Evolutionary conservation across 2,113 vertebrate genomes (phyloP).

Genomic region (Gadus macrocephalus): DNA sequence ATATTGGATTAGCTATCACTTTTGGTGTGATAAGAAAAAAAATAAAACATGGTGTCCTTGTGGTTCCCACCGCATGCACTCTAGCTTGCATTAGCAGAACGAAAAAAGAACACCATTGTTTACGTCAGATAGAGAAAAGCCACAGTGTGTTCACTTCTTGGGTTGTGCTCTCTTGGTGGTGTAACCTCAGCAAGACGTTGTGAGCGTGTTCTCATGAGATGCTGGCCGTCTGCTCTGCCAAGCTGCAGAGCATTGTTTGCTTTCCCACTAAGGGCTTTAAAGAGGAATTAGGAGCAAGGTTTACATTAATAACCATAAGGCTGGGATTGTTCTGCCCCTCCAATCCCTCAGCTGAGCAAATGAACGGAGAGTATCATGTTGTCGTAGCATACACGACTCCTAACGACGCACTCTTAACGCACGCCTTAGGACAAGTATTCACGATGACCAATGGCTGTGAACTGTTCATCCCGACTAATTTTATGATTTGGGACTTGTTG

Average conservation of each 20-base stretch:
- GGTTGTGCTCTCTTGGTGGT: constrained; percentile 18
- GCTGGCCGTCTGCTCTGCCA: constrained; percentile 36
- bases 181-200: constrained; percentile 39
- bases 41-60: constrained; percentile 62
- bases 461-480: constrained; percentile 48
- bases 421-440: constrained; percentile 40
- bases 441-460: constrained; percentile 43
- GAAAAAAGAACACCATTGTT: constrained; percentile 57
- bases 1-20: constrained; percentile 50
- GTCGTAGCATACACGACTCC: constrained; percentile 28
- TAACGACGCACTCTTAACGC: constrained; percentile 18
- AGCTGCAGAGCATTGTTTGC: constrained; percentile 38
- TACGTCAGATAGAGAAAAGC: constrained; percentile 66
- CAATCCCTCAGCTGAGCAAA: constrained; percentile 62
- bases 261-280: constrained; percentile 45
- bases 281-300: constrained; percentile 49
- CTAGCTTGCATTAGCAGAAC: constrained; percentile 13
- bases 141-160: constrained; percentile 48
- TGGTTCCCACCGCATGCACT: constrained; percentile 53
- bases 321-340: constrained; percentile 38
- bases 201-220: constrained; percentile 60
- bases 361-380: constrained; percentile 36
- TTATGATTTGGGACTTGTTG: constrained; percentile 16
- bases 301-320: constrained; percentile 54
- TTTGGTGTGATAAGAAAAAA: constrained; percentile 47